Conservation (phyloP, 2,797 vertebrate genomes). For the Melanotaenia boesemani region DNA sequence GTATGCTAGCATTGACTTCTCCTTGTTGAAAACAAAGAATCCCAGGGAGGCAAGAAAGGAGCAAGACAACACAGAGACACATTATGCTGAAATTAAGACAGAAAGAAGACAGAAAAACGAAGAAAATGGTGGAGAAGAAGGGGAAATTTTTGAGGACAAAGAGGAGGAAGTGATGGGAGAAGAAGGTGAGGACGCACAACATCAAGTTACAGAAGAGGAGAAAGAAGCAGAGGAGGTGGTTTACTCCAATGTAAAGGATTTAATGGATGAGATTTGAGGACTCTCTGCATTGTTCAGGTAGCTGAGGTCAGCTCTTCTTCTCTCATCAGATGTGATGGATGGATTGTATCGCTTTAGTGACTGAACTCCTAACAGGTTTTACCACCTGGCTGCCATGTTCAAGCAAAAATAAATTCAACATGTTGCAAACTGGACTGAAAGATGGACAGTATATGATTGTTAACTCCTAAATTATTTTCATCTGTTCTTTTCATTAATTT, state of each 20-base stretch:
- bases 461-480: too few species aligned
- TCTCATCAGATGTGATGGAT: too few species aligned
- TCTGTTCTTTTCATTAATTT: too few species aligned
- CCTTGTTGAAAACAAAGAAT: slow-evolving; percentile 17
- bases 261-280: slow-evolving; percentile 10
- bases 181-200: slow-evolving; percentile 8
- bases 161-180: slow-evolving; percentile 6
- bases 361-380: too few species aligned
- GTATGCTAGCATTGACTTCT: slow-evolving; percentile 52
- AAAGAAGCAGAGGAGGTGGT: slow-evolving; percentile 7
- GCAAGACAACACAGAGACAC: slow-evolving; percentile 18
- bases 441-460: too few species aligned
- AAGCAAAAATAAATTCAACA: too few species aligned
- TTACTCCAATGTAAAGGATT: slow-evolving; percentile 44
- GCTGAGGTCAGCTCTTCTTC: too few species aligned
- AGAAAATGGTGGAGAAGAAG: not conserved
- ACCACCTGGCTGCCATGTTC: too few species aligned
- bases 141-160: not conserved
- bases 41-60: not conserved
- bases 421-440: too few species aligned
- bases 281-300: too few species aligned
- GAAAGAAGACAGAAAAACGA: not conserved
- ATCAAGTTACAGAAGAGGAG: slow-evolving; percentile 1
- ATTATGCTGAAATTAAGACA: slow-evolving; percentile 49
- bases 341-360: too few species aligned